Evolutionary conservation across 2,888 invertebrate species (phyloP).

Genomic region (Chloromyia formosa): DNA sequence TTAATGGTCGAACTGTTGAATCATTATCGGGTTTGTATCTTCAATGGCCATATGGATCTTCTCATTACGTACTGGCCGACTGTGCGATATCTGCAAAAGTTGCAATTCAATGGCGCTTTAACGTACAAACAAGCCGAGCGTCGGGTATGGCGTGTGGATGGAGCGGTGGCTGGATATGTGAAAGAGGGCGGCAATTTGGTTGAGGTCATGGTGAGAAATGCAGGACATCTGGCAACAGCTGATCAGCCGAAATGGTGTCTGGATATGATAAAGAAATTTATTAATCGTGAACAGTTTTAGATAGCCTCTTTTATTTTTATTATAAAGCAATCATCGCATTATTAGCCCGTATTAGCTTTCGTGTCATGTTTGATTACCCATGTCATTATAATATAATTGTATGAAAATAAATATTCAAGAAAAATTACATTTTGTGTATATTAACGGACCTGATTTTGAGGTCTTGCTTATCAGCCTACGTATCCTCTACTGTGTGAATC

Average conservation of each 20-base stretch:
- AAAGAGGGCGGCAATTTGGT: slow-evolving; percentile 76
- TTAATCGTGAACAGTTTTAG: slow-evolving; percentile 64
- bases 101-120: slow-evolving; percentile 74
- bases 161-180: slow-evolving; percentile 78
- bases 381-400: too few species aligned
- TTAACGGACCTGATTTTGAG: too few species aligned
- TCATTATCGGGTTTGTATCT: slow-evolving; percentile 78
- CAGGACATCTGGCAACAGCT: slow-evolving; percentile 84
- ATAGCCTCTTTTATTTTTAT: too few species aligned
- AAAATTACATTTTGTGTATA: too few species aligned
- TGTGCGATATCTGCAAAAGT: slow-evolving; percentile 76
- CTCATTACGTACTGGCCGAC: slow-evolving; percentile 90
- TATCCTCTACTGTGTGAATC: too few species aligned
- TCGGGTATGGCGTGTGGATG: slow-evolving; percentile 74
- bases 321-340: too few species aligned
- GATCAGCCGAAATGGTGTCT: slow-evolving; percentile 82
- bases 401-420: too few species aligned
- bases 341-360: too few species aligned
- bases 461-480: too few species aligned
- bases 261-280: slow-evolving; percentile 76
- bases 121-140: slow-evolving; percentile 74
- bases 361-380: too few species aligned
- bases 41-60: slow-evolving; percentile 93
- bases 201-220: slow-evolving; percentile 78
- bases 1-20: slow-evolving; percentile 75